Conservation (phyloP, 2,797 vertebrate genomes). For the Xenopus petersii region DNA sequence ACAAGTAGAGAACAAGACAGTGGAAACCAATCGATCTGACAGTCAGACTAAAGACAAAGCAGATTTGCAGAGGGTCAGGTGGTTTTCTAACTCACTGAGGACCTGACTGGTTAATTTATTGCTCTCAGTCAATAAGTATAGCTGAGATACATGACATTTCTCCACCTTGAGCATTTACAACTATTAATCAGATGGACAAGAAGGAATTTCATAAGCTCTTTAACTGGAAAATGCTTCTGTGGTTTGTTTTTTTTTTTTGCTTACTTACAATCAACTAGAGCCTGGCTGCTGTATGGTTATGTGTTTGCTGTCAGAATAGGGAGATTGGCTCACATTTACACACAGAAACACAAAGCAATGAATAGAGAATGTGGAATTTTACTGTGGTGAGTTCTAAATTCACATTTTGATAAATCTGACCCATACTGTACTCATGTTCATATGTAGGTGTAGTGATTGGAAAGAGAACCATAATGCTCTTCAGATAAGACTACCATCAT, state of each 20-base stretch:
- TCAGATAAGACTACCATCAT: no score
- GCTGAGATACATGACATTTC: slow-evolving; percentile 1
- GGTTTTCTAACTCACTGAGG: slow-evolving; percentile 9
- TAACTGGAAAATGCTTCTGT: neutral
- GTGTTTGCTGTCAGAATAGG: no score
- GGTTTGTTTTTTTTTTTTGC: neutral
- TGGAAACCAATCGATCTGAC: slow-evolving; percentile 33
- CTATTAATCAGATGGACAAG: neutral
- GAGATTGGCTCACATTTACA: no score
- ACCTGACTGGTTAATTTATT: neutral
- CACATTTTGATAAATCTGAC: no score
- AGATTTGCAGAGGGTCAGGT: slow-evolving; percentile 25
- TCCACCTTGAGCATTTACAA: neutral
- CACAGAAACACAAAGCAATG: no score
- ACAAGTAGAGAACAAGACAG: neutral
- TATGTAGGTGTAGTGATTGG: no score
- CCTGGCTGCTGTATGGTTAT: no score
- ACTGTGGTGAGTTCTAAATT: no score
- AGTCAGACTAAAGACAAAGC: slow-evolving; percentile 22
- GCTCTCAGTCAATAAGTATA: neutral
- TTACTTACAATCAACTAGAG: neutral
- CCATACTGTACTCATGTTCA: no score
- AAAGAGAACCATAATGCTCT: no score
- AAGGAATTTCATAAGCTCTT: neutral
- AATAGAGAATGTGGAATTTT: no score